These are phyloP conservation scores for Euleptes europaea DNA, from an alignment of 2,113 vertebrate genomes.

Conservation along the genomic window DNA sequence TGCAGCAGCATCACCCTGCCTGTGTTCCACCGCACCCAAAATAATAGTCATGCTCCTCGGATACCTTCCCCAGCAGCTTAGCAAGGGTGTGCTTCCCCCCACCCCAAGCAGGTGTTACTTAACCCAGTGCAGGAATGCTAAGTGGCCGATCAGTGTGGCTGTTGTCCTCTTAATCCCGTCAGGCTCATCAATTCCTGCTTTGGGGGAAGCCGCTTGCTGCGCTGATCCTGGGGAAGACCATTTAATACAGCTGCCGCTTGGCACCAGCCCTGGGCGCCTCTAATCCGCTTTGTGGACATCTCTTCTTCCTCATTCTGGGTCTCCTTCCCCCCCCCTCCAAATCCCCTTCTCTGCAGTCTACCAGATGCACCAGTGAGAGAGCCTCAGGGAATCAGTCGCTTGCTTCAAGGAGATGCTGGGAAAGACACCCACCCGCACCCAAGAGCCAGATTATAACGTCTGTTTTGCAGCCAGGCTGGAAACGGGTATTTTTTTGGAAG, in stretches of 20 bases:
- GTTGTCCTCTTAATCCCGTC: conserved; percentile 15
- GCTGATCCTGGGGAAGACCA: conserved; percentile 9
- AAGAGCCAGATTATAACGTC: too few relatives aligned
- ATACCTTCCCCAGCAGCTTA: neutral
- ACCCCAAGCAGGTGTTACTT: neutral
- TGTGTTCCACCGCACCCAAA: too few relatives aligned
- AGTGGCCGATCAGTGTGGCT: neutral
- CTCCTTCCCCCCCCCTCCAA: neutral
- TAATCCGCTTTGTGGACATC: neutral
- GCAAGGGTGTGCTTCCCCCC: neutral
- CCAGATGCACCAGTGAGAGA: neutral
- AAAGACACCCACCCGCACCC: too few relatives aligned
- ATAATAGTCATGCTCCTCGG: too few relatives aligned
- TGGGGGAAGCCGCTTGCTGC: neutral
- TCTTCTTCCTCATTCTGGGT: too few relatives aligned
- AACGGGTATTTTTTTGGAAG: too few relatives aligned
- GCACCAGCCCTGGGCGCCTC: neutral
- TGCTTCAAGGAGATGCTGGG: too few relatives aligned
- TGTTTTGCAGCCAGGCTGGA: too few relatives aligned
- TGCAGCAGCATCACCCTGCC: too few relatives aligned
- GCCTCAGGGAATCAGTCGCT: too few relatives aligned
- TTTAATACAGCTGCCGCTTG: conserved; percentile 25
- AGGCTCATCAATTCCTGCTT: conserved; percentile 22
- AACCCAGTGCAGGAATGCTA: conserved; percentile 4
- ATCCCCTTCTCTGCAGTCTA: neutral